Evolutionary conservation across 1,140 invertebrate species (phyloP).

Genomic region (Euglossa dilemma): DNA sequence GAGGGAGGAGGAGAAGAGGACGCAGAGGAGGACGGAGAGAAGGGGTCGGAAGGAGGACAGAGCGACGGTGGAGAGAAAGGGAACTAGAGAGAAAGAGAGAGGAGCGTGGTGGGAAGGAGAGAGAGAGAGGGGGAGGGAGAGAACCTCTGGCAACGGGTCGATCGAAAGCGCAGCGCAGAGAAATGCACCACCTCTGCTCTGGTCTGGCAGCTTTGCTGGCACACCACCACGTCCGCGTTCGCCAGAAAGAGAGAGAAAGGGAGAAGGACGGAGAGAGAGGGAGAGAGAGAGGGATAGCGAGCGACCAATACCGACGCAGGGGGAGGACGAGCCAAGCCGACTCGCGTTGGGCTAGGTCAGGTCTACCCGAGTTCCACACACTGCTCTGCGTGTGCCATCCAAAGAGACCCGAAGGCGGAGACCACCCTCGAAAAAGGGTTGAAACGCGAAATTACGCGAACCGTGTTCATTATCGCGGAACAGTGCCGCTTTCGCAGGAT

Average conservation of each 20-base stretch:
- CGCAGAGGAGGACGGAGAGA: background rate
- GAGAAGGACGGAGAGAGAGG: constrained; percentile 1
- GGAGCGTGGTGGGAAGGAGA: background rate
- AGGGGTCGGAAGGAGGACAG: background rate
- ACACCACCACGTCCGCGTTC: constrained; percentile 64
- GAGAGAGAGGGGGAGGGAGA: constrained; percentile 22
- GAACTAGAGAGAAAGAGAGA: background rate
- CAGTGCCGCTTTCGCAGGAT: constrained; percentile 11
- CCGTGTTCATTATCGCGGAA: constrained; percentile 11
- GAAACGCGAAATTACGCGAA: constrained; percentile 22
- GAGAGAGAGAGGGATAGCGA: constrained; percentile 36
- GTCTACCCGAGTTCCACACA: constrained; percentile 77
- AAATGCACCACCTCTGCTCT: constrained; percentile 80
- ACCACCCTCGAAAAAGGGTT: constrained; percentile 67
- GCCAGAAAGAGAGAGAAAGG: constrained; percentile 39
- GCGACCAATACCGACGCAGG: constrained; percentile 71
- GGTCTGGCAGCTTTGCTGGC: constrained; percentile 75
- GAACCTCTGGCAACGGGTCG: constrained; percentile 76
- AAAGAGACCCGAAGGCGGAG: constrained; percentile 64
- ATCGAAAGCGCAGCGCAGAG: constrained; percentile 82
- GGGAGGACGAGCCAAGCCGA: constrained; percentile 75
- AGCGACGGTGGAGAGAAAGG: background rate
- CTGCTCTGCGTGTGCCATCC: constrained; percentile 66
- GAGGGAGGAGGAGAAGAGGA: constrained; percentile 1
- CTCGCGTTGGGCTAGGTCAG: constrained; percentile 83